A percentile compares a stretch with the other conserved stretches of the same genome.
Evolutionary conservation across 2,113 vertebrate species (phyloP).

Genomic region (Scomber scombrus): DNA sequence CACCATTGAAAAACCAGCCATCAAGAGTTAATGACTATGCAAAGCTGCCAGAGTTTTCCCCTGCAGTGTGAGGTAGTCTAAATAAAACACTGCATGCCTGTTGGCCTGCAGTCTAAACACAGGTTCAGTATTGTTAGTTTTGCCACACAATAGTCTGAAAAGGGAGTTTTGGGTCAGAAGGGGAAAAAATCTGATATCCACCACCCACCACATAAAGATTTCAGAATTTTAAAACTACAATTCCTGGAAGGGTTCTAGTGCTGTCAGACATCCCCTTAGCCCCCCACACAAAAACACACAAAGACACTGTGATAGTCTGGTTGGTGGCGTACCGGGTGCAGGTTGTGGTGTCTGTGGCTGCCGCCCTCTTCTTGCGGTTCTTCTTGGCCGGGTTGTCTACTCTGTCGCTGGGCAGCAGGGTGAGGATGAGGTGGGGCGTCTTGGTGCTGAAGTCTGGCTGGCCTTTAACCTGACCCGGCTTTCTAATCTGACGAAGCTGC

Average conservation of each 20-base stretch:
- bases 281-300: constrained; percentile 32
- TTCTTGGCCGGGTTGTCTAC: constrained; percentile 82
- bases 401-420: constrained; percentile 85
- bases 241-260: constrained; percentile 18
- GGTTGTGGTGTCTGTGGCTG: constrained; percentile 78
- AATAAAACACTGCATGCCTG: constrained; percentile 65
- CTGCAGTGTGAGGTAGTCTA: constrained; percentile 68
- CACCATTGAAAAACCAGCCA: constrained; percentile 46
- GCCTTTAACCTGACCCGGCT: constrained; percentile 78
- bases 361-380: constrained; percentile 85
- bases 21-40: constrained; percentile 58
- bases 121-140: constrained; percentile 54
- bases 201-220: constrained; percentile 33
- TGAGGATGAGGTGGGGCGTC: constrained; percentile 88
- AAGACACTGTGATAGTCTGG: neutral
- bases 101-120: constrained; percentile 74
- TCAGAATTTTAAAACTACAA: constrained; percentile 43
- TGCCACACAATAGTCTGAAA: constrained; percentile 57
- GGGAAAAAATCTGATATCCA: constrained; percentile 32
- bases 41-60: constrained; percentile 56
- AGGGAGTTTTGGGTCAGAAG: constrained; percentile 38
- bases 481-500: constrained; percentile 76
- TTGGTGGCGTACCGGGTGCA: constrained; percentile 82
- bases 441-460: constrained; percentile 85
- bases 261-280: constrained; percentile 18